phyloP scores from a whole-genome alignment of 2,888 invertebrate species.

The Diadegma fenestrale region DNA sequence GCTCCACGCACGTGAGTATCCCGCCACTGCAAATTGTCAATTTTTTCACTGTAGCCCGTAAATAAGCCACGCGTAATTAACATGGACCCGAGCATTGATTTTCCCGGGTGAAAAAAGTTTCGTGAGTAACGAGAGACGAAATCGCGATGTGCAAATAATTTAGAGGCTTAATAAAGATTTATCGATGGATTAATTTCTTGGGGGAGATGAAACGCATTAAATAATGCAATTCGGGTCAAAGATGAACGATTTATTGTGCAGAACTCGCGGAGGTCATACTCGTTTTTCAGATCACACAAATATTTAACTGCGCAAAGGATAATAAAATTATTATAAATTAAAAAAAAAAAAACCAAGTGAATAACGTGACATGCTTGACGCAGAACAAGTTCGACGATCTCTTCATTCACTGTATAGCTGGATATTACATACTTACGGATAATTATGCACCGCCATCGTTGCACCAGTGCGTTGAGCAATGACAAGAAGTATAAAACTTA shows the following conservation, averaged over 20 bases:
- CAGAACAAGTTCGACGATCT: conserved; percentile 74
- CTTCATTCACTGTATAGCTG: conserved; percentile 59
- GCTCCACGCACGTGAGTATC: conserved; percentile 80
- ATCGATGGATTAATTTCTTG: background rate
- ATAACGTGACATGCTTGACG: conserved; percentile 59
- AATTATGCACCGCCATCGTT: conserved; percentile 58
- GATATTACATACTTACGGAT: conserved; percentile 56
- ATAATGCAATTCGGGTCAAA: conserved; percentile 2
- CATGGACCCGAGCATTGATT: too few relatives aligned
- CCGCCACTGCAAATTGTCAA: conserved; percentile 37
- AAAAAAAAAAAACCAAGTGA: conserved; percentile 22
- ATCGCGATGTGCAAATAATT: background rate
- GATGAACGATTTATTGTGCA: background rate
- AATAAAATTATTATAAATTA: background rate
- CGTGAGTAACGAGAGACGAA: background rate
- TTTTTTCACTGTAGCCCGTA: conserved; percentile 22
- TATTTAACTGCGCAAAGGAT: background rate
- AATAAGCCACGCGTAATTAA: background rate
- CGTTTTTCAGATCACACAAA: background rate
- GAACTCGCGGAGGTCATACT: background rate
- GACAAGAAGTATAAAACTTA: conserved; percentile 69
- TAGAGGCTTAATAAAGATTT: background rate
- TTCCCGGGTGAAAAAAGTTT: background rate
- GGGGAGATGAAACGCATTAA: background rate
- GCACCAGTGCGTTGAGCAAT: conserved; percentile 71